Evolutionary conservation across 2,797 vertebrate genomes (phyloP), one percentile per base, ranked within the genome.

Genomic region (Anguilla marmorata): DNA sequence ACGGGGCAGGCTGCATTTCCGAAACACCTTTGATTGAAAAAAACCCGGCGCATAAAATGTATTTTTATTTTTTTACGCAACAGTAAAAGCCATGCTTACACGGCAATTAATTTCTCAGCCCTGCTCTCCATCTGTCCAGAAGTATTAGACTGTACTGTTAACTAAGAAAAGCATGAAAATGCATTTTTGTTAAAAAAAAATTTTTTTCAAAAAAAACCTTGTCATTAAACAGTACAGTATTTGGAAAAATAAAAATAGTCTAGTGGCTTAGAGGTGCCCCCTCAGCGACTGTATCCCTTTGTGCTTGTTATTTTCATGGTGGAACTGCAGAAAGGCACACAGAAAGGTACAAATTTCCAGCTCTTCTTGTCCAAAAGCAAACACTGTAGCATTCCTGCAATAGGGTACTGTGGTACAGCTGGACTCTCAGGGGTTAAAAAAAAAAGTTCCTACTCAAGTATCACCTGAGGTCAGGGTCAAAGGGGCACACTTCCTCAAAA

Each of bases 401-500:
- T 56, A 19, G 50, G 63, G 24, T 24, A 41, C 48, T n/a, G 9
- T 76, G 50, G 21, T 76, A 24, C 21, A 60, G 60, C 48, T 72
- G 87, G 60, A 54, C 24, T 37, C 41, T 45, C 8, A 12, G 27
- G 21, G 37, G 16, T 41, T 41, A 41, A 41, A 41, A 5, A 14
- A 27, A 87, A 63, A 72, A 66, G n/a, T 52, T 8, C 16, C 14
- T 60, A n/a, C 60, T 0, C 11, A 60, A 16, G 16, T 45, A 79
- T 45, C 11, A 80, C 41, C 41, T 80, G 76, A 82, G 41, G 79
- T 37, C 16, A 50, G 6, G 33, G 14, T 1, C 33, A 76, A 5
- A 82, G 79, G 21, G 79, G 7, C n/a, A 41, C 79, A 48, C 16
- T 82, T 82, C 79, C 45, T 24, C 41, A 82, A 82, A 45, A 82